phyloP scores from a whole-genome alignment of 2,797 vertebrate species.

The Melanotaenia maccullochi region DNA sequence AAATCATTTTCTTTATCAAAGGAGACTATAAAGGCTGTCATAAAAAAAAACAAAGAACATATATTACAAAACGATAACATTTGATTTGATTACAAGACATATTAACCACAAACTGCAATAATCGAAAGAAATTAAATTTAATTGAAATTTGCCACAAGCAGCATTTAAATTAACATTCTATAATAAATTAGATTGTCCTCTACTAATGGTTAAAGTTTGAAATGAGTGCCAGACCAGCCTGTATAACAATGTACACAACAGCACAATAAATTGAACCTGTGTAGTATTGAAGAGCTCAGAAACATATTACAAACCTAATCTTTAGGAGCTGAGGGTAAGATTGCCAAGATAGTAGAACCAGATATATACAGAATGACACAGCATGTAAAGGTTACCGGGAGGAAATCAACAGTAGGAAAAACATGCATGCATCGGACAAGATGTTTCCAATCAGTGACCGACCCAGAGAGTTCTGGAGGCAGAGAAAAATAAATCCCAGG shows the following conservation, averaged over 20 bases:
- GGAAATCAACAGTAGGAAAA: conserved; percentile 23
- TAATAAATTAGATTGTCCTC: neutral
- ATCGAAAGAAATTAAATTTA: neutral
- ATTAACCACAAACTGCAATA: neutral
- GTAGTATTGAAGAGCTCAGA: neutral
- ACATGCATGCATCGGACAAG: neutral
- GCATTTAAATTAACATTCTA: neutral
- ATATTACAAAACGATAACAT: neutral
- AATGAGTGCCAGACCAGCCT: neutral
- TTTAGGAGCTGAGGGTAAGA: neutral
- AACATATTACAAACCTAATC: neutral
- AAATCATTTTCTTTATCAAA: conserved; percentile 4
- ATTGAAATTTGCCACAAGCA: neutral
- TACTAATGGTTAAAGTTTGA: neutral
- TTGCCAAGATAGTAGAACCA: neutral
- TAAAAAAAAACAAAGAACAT: neutral
- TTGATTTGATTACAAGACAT: neutral
- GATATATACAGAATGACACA: neutral
- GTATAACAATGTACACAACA: neutral
- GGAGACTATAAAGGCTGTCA: neutral
- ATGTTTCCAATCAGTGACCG: conserved; percentile 20
- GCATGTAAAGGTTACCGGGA: neutral
- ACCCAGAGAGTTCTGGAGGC: conserved; percentile 30
- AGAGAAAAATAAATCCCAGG: conserved; percentile 27
- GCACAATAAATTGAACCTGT: neutral